phyloP scores from a whole-genome alignment of 2,113 vertebrate species.

The Malurus elegans region DNA sequence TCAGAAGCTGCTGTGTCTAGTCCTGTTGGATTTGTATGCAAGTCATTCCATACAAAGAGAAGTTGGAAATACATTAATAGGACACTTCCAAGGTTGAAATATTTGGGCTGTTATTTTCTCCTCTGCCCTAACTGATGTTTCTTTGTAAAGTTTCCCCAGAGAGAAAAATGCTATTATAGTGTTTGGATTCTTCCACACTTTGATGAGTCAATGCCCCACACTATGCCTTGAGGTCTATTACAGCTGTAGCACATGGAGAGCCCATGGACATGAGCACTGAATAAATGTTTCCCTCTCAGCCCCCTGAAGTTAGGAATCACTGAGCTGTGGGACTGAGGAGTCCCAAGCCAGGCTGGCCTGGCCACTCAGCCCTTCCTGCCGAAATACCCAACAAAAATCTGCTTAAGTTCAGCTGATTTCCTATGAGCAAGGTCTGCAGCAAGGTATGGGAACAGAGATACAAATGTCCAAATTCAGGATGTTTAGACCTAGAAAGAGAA shows the following conservation, averaged over 20 bases:
- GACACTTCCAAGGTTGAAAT: conserved; percentile 23
- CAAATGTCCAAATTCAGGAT: neutral
- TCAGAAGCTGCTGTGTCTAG: neutral
- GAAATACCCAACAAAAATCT: neutral
- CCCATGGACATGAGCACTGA: neutral
- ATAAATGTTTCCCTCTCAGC: neutral
- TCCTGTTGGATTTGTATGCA: neutral
- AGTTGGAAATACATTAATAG: conserved; percentile 10
- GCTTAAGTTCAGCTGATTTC: neutral
- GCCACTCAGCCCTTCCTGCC: neutral
- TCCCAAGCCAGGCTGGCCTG: neutral
- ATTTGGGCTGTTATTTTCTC: neutral
- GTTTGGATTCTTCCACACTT: neutral
- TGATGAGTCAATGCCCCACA: neutral
- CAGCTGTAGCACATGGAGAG: neutral
- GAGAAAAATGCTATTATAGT: neutral
- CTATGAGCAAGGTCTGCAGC: neutral
- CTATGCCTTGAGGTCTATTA: neutral
- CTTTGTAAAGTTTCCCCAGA: neutral
- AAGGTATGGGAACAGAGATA: neutral
- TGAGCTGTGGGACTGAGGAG: neutral
- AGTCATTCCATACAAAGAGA: conserved; percentile 13
- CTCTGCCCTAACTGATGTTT: neutral
- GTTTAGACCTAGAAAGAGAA: neutral
- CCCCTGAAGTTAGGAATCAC: neutral